phyloP scores from a whole-genome alignment of 2,797 vertebrate genomes.

The Artibeus lituratus region DNA sequence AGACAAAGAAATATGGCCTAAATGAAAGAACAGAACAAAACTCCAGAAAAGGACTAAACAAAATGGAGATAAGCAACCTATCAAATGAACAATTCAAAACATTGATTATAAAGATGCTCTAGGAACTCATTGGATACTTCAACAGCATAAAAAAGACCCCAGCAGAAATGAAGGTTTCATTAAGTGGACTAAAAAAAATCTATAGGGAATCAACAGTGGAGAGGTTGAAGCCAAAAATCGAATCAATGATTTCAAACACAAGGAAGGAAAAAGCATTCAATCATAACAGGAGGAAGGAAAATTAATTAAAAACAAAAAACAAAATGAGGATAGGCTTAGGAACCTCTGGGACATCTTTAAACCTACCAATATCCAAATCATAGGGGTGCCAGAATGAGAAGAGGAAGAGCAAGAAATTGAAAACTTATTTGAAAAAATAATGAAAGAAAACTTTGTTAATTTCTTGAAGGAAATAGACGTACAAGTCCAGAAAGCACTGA shows the following conservation, averaged over 20 bases:
- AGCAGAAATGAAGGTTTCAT: not conserved
- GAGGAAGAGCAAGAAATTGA: not conserved
- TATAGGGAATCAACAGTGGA: not conserved
- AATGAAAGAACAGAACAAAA: not conserved
- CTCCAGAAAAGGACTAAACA: not conserved
- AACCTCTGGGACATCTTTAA: no score
- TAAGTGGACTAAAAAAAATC: not conserved
- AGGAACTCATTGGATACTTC: not conserved
- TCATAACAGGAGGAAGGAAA: no score
- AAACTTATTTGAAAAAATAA: not conserved
- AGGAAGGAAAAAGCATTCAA: no score
- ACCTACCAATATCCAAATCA: not conserved
- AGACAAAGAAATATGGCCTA: not conserved
- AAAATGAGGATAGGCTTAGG: no score
- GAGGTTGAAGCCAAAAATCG: not conserved
- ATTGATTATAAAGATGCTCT: not conserved
- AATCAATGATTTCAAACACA: no score
- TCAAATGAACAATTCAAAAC: not conserved
- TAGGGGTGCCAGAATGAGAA: not conserved
- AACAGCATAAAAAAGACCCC: not conserved
- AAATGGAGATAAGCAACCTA: not conserved
- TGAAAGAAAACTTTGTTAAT: not conserved
- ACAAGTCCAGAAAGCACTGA: not conserved
- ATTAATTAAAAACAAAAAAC: no score
- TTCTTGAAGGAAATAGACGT: not conserved